Percentiles rank a stretch among this genome's conserved stretches.
Evolutionary conservation across 35 echinoderm and acorn worm species (phyloP).

Genomic region (Diadema setosum): DNA sequence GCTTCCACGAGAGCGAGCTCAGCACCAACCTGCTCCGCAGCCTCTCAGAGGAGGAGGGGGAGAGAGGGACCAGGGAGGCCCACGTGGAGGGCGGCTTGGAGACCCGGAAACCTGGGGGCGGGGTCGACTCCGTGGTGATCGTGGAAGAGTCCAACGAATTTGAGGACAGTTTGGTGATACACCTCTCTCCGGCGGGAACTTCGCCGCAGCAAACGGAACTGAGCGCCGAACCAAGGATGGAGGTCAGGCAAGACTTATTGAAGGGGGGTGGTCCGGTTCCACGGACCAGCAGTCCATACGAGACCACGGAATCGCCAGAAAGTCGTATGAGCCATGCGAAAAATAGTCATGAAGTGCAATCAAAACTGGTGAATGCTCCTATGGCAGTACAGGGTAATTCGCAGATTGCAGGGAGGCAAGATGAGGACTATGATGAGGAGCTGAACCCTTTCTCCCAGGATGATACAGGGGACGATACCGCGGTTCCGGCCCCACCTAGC

Average conservation of each 20-base stretch:
- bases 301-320: too few relatives aligned
- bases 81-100: too few relatives aligned
- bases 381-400: too few relatives aligned
- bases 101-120: too few relatives aligned
- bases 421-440: background rate
- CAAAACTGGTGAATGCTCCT: too few relatives aligned
- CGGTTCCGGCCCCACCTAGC: background rate
- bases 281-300: too few relatives aligned
- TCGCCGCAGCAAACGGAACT: background rate
- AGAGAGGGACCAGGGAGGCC: background rate
- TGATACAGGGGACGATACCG: background rate
- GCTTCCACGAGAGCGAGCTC: constrained; percentile 68
- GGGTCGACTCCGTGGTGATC: background rate
- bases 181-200: background rate
- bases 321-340: too few relatives aligned
- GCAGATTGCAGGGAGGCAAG: too few relatives aligned
- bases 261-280: too few relatives aligned
- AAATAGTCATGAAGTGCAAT: too few relatives aligned
- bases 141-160: constrained; percentile 31
- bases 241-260: too few relatives aligned
- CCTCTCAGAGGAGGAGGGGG: constrained; percentile 39
- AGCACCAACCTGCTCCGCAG: constrained; percentile 55
- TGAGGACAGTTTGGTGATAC: constrained; percentile 67
- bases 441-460: background rate
- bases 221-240: too few relatives aligned